Conservation (phyloP, 2,888 invertebrate genomes). For the Metopia argyrocephala region DNA sequence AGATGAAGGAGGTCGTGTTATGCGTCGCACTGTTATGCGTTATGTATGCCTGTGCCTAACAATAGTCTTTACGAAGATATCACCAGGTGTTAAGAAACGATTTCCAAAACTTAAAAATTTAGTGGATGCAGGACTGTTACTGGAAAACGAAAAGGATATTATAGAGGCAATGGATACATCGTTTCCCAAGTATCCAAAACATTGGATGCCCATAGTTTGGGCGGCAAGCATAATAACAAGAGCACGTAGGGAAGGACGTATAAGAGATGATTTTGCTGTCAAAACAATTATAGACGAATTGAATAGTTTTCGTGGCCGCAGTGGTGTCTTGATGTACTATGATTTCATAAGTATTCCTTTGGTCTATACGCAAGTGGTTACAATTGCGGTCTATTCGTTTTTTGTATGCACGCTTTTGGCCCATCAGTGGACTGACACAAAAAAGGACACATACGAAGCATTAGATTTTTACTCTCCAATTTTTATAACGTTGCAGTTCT, state of each 20-base stretch:
- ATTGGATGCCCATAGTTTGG: slow-evolving; percentile 95
- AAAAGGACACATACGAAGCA: slow-evolving; percentile 78
- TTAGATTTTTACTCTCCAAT: slow-evolving; percentile 91
- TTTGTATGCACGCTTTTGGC: slow-evolving; percentile 92
- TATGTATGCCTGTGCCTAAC: slow-evolving; percentile 91
- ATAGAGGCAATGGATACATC: slow-evolving; percentile 86
- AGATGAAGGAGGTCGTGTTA: slow-evolving; percentile 89
- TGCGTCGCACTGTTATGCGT: no score
- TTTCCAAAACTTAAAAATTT: slow-evolving; percentile 91
- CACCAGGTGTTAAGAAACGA: slow-evolving; percentile 91
- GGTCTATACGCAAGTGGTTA: slow-evolving; percentile 93
- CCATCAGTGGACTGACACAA: slow-evolving; percentile 88
- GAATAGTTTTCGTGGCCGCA: slow-evolving; percentile 88
- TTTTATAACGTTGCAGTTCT: slow-evolving; percentile 91
- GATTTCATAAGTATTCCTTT: slow-evolving; percentile 87
- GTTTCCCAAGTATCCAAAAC: slow-evolving; percentile 90
- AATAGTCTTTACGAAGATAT: slow-evolving; percentile 90
- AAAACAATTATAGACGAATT: slow-evolving; percentile 92
- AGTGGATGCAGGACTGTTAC: slow-evolving; percentile 88
- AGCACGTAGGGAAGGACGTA: slow-evolving; percentile 90
- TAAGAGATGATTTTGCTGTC: slow-evolving; percentile 93
- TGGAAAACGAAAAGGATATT: slow-evolving; percentile 88
- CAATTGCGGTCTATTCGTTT: slow-evolving; percentile 91
- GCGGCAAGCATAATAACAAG: slow-evolving; percentile 92
- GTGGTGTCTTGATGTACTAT: slow-evolving; percentile 85